Evolutionary conservation across 1,140 invertebrate genomes (phyloP), one percentile per base, ranked within the genome.

Genomic region (Sinonovacula constricta): DNA sequence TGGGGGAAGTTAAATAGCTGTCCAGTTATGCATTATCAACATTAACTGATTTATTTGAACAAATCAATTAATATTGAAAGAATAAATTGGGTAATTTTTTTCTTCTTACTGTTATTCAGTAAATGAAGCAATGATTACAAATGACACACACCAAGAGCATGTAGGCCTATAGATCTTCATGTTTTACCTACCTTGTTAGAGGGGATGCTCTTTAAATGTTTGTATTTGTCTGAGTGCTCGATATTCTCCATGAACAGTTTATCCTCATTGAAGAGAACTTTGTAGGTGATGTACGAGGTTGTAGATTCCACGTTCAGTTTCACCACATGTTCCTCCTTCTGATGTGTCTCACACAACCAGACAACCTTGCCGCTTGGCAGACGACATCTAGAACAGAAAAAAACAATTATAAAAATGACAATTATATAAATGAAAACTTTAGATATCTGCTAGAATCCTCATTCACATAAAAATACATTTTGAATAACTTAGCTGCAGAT

Each of bases 321-420:
- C 28, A 84, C 83, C 30, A 88, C 87, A 14, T 87, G 81, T n/a
- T 85, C 78, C 3, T 83, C 83, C 24, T 81, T 78, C 57, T 87
- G 83, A 65, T 91, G 89, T 28, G 85, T 65, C 1, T 81, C 69
- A 83, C 90, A 91, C 36, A 91, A 70, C 90, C 90, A 91, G 53
- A 85, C 81, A 59, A 89, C 84, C 80, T 90, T 90, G 18, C 90
- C 90, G 82, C 84, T 88, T n/a, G 88, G 88, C 26, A 89, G 77
- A 71, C 83, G 84, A 65, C 88, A 91, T 60, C 89, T 89, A 63
- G 5, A 57, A 62, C 26, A 69, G 33, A 28, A 33, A 79, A 28
- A 1, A 54, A 28, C 24, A 63, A 2, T 24, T 2, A 49, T 3
- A 66, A 12, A 15, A n/a, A 15, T 12, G 22, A 62, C 33, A 39